Conservation (phyloP, 2,888 invertebrate genomes). For the Podabrus alpinus region DNA sequence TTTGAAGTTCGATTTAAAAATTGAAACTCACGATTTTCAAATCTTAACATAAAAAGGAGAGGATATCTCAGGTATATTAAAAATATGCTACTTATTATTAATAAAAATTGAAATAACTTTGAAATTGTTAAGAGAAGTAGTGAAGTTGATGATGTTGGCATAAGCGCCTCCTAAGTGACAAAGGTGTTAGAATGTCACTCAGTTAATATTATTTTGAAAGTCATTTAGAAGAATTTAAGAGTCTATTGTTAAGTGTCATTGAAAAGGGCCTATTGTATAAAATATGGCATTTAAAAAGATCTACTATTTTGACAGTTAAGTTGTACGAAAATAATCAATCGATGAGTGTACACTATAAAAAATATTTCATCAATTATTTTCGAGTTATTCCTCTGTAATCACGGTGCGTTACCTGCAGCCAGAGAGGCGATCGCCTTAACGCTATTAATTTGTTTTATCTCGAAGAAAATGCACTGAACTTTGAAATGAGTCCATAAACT, state of each 20-base stretch:
- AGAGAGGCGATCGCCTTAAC: neutral
- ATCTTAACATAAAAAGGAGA: neutral
- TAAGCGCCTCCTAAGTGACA: slow-evolving; percentile 28
- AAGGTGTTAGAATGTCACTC: slow-evolving; percentile 31
- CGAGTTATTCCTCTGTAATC: neutral
- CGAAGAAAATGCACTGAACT: neutral
- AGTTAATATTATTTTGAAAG: slow-evolving; percentile 30
- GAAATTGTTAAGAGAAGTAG: neutral
- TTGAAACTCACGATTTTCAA: neutral
- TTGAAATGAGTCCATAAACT: neutral
- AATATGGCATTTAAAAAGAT: slow-evolving; percentile 23
- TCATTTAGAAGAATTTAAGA: slow-evolving; percentile 30
- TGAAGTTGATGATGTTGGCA: slow-evolving; percentile 1
- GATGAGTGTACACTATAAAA: neutral
- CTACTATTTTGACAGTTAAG: slow-evolving; percentile 23
- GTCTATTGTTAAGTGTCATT: slow-evolving; percentile 24
- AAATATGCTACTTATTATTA: neutral
- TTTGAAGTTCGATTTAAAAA: neutral
- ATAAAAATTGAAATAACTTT: neutral
- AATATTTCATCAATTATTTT: neutral
- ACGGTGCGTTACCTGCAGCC: neutral
- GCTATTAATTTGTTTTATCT: neutral
- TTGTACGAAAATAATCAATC: slow-evolving; percentile 10
- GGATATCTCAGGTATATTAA: neutral
- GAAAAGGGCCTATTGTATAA: slow-evolving; percentile 26